Percentiles rank a stretch among this genome's conserved stretches.
phyloP scores from a whole-genome alignment of 2,113 vertebrate genomes.

The Pan paniscus region DNA sequence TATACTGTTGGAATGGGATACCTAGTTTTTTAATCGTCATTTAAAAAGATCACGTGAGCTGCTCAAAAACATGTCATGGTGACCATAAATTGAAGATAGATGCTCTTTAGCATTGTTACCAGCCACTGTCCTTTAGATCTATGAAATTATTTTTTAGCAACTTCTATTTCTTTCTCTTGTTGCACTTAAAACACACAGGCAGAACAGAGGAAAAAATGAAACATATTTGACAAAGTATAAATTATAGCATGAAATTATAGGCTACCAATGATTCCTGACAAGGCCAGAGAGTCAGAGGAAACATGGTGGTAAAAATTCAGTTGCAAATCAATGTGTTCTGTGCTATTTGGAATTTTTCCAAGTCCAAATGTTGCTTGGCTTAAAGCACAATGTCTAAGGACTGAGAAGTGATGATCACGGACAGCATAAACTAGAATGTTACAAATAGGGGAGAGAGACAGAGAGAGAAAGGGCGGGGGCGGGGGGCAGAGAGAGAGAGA shows the following conservation, averaged over 20 bases:
- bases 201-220: not conserved
- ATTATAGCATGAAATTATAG: not conserved
- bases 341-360: not conserved
- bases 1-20: not conserved
- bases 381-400: not conserved
- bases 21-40: slow-evolving; percentile 10
- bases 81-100: not conserved
- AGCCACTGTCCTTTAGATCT: not conserved
- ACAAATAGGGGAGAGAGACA: not conserved
- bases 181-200: not conserved
- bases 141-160: not conserved
- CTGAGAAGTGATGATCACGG: not conserved
- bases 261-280: not conserved
- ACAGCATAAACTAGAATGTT: not conserved
- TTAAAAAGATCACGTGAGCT: slow-evolving; percentile 23
- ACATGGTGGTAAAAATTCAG: not conserved
- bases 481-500: too few species aligned
- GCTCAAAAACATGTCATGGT: not conserved
- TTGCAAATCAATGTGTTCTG: not conserved
- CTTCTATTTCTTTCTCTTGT: not conserved
- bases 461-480: too few species aligned
- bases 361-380: not conserved
- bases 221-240: slow-evolving; percentile 37
- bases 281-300: not conserved
- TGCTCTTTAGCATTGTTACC: not conserved